A percentile compares a stretch with the other conserved stretches of the same genome.
These are phyloP conservation scores for Micromussa lordhowensis DNA, from an alignment of 92 coral and sea anemone genomes.

Conservation along the genomic window DNA sequence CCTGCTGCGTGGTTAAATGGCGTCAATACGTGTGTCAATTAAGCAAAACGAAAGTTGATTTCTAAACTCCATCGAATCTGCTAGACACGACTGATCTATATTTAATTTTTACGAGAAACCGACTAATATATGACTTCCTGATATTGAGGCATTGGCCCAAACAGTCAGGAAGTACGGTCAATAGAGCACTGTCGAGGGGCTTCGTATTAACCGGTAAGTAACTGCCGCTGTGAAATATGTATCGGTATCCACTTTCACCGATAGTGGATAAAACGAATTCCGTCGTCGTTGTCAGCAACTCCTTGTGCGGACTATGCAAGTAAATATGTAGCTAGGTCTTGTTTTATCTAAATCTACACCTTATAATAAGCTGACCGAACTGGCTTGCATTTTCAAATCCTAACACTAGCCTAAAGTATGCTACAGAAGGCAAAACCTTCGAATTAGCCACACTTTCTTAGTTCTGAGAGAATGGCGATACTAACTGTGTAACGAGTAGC, in stretches of 20 bases:
- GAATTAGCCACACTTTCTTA: background rate
- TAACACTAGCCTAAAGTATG: background rate
- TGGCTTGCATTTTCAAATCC: background rate
- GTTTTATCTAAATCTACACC: background rate
- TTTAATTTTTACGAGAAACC: background rate
- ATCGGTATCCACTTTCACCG: background rate
- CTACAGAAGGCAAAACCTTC: background rate
- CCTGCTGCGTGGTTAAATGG: constrained; percentile 44
- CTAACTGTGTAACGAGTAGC: background rate
- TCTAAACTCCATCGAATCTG: constrained; percentile 2
- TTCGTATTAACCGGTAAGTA: constrained; percentile 10
- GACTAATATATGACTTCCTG: background rate
- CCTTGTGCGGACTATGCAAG: background rate
- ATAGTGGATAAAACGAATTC: background rate
- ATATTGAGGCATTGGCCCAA: background rate
- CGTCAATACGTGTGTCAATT: too few species aligned
- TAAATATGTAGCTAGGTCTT: background rate
- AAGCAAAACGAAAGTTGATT: constrained; percentile 15
- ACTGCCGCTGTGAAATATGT: background rate
- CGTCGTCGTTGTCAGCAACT: background rate
- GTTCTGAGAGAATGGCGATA: too few species aligned
- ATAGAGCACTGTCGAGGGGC: background rate
- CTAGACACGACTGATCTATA: constrained; percentile 13
- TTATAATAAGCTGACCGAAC: background rate
- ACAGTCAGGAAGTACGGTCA: background rate